A percentile compares a stretch with the other conserved stretches of the same genome.
phyloP scores from a whole-genome alignment of 2,888 invertebrate genomes.

The Drosophila picticornis region DNA sequence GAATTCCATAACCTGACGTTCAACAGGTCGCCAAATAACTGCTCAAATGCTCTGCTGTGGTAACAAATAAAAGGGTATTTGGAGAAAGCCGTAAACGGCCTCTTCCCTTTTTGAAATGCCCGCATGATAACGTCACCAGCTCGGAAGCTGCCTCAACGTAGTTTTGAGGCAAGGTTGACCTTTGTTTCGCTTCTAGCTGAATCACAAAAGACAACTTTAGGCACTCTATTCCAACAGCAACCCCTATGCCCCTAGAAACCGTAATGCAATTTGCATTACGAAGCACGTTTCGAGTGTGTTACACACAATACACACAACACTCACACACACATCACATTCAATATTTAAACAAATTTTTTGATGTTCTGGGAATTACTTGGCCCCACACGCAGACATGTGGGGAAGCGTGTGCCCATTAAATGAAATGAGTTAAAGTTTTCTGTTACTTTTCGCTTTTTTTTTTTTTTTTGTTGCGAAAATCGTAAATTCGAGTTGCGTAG shows the following conservation, averaged over 20 bases:
- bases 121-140: conserved; percentile 15
- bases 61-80: conserved; percentile 4
- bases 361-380: conserved; percentile 10
- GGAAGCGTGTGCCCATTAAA: conserved; percentile 31
- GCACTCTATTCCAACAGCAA: not conserved
- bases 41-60: too few relatives aligned
- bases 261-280: conserved; percentile 32
- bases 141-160: conserved; percentile 6
- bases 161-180: not conserved
- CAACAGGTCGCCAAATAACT: not conserved
- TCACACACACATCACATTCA: conserved; percentile 32
- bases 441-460: not conserved
- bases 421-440: conserved; percentile 26
- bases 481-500: not conserved
- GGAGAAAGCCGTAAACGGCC: not conserved
- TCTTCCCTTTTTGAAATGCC: conserved; percentile 1
- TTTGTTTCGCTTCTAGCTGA: conserved; percentile 6
- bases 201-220: conserved; percentile 2
- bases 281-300: conserved; percentile 33
- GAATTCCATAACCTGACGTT: too few relatives aligned
- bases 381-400: not conserved
- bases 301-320: conserved; percentile 11
- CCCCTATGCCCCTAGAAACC: not conserved
- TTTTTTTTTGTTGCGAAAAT: not conserved
- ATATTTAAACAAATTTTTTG: conserved; percentile 42